Percentiles rank a stretch among this genome's conserved stretches.
Conservation (phyloP, 2,888 invertebrate genomes). For the Antheraea assamensis region DNA sequence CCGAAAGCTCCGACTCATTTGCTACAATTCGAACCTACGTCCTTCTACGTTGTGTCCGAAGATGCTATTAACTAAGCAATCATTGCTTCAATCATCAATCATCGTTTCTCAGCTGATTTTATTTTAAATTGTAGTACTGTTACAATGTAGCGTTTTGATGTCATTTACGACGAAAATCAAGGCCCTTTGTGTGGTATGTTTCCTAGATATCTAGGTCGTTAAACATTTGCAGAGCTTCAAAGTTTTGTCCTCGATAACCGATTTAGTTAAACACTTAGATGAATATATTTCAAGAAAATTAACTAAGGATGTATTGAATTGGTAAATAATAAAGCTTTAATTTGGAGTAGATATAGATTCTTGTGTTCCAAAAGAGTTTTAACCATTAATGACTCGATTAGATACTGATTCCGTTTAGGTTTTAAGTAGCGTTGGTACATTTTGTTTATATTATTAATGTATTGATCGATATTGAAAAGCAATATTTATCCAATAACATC, state of each 20-base stretch:
- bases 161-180: no score
- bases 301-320: slow-evolving; percentile 57
- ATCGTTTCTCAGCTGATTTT: no score
- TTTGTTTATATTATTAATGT: background rate
- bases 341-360: slow-evolving; percentile 76
- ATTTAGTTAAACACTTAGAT: slow-evolving; percentile 61
- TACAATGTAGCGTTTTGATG: no score
- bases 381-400: slow-evolving; percentile 32
- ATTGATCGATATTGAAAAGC: background rate
- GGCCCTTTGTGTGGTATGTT: background rate
- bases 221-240: slow-evolving; percentile 30
- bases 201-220: background rate
- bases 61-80: no score
- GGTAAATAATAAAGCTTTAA: slow-evolving; percentile 80
- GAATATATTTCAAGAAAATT: slow-evolving; percentile 52
- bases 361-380: slow-evolving; percentile 71
- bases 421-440: no score
- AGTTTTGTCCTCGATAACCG: slow-evolving; percentile 43
- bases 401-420: background rate
- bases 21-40: no score
- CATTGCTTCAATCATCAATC: no score
- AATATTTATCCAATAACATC: background rate
- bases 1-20: no score
- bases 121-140: no score
- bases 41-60: no score